Evolutionary conservation across 2,888 invertebrate species (phyloP).

Genomic region (Bellardia pandia): DNA sequence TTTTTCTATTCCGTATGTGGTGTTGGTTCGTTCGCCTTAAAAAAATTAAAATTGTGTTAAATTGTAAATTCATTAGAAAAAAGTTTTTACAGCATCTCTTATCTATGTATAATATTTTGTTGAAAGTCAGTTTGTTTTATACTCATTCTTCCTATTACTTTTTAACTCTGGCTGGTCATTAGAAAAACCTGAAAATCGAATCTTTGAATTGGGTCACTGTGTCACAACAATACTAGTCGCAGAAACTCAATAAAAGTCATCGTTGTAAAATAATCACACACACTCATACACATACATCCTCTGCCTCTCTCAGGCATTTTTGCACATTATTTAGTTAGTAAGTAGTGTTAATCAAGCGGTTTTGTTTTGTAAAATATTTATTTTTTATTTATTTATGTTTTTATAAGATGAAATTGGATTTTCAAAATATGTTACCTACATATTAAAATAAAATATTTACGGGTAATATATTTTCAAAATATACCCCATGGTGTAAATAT

Average conservation of each 20-base stretch:
- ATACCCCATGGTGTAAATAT: no score
- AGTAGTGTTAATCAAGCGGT: background rate
- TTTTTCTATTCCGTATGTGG: constrained; percentile 2
- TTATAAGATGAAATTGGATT: no score
- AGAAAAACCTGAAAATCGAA: constrained; percentile 82
- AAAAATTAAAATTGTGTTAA: constrained; percentile 23
- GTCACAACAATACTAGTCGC: constrained; percentile 77
- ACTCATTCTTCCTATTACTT: constrained; percentile 74
- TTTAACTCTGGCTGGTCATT: constrained; percentile 60
- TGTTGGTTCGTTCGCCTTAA: background rate
- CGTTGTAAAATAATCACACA: constrained; percentile 17
- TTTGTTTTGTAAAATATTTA: background rate
- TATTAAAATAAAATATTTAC: no score
- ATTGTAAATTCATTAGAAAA: constrained; percentile 16
- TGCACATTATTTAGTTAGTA: background rate
- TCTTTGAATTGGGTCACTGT: constrained; percentile 81
- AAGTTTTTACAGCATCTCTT: constrained; percentile 22
- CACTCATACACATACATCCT: constrained; percentile 5
- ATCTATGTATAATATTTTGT: background rate
- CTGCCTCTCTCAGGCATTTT: constrained; percentile 1
- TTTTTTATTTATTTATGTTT: no score
- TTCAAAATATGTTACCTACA: no score
- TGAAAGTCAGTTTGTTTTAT: constrained; percentile 65
- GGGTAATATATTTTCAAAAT: no score
- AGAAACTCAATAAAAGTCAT: constrained; percentile 40